Base-by-base conservation (phyloP, 2,888 invertebrate genomes). In the Antheraea assamensis region DNA sequence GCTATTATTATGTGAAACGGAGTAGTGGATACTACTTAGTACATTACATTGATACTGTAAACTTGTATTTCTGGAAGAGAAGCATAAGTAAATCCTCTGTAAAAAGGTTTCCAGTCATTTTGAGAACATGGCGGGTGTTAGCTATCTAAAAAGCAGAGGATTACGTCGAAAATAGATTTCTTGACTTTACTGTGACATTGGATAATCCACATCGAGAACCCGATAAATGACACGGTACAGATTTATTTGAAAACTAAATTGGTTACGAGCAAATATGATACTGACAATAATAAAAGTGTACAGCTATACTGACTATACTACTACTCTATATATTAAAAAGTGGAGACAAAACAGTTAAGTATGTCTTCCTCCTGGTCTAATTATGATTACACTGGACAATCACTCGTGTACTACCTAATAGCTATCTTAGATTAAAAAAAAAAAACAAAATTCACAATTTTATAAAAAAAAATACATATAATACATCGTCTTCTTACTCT, bases 161-260 rank as follows among this genome's bases (percentile, higher is more conserved):
- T 74, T 74, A 71, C 31, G 71, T 49, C 52, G 31, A 71, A 71
- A 74, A 74, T 74, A 74, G 71, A 71, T 71, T 71, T 52, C 74
- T 74, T 42, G 52, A 74, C 71, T 74, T 49, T 52, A 35, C 52
- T 71, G 31, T 71, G 71, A 52, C 24, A 27, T 71, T 58, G 55
- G 71, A 49, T 52, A 74, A 68, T 71, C 74, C 73, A 68, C 66
- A 13, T 64, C 21, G 68, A 68, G 66, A 64, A 71, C 64, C 68
- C 66, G 66, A 52, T 71, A 64, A 74, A 71, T 74, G 66, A 74
- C 71, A 52, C 52, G 10, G 58, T 42, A 52, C 7, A 27, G 31
- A 19, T 27, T 24, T 66, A 35, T 66, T 21, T 24, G 31, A 68
- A 73, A 70, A 70, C 21, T 35, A 19, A 35, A 10, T 66, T 21